Base-by-base conservation (phyloP, 2,797 vertebrate species). In the Coregonus suidteri region DNA sequence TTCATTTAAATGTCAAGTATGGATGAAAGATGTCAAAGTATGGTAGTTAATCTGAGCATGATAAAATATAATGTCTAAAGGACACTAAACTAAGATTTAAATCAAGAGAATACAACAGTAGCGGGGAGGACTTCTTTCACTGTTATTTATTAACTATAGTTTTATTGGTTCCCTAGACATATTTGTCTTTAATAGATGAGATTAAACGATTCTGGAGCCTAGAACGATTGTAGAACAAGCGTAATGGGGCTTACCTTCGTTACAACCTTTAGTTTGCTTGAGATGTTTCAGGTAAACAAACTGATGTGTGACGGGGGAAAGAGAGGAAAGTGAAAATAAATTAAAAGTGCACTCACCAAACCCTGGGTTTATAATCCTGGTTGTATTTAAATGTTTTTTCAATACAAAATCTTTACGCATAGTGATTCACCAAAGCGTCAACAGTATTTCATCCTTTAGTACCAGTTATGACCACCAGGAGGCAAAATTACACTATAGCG, bases 211-310 rank as follows among this genome's bases (percentile, higher is more conserved):
- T 80, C 81, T n/a, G 41, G 4, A 14, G 16, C 52, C 15, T 71
- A 30, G 9, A 47, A 71, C 1, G 47, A 51, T 52, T 25, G 20
- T 47, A 25, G 70, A 30, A 51, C 30, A 73, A 14, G 51, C 16
- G 1, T 37, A 14, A 56, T 6, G 70, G 15, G 6, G 25, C 75
- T 83, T 83, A 91, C 91, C 85, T 64, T 64, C 6, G 73, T 75
- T 85, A 88, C 83, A 86, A 85, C 80, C 82, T 79, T 89, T 85
- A 70, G 84, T 84, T 77, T 82, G 87, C 82, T 85, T 78, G 80
- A 84, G 84, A 80, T 77, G 83, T 79, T 71, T 93, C 90, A 94
- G 86, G 93, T 94, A 84, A 94, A 95, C 87, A 95, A 90, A 90
- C 94, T 94, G 59, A 64, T 25, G 20, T 25, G 25, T 25, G 59